Percentiles rank a stretch among this genome's conserved stretches.
These are phyloP conservation scores for Amphiura filiformis DNA, from an alignment of 35 echinoderm and acorn worm genomes.

Conservation along the genomic window DNA sequence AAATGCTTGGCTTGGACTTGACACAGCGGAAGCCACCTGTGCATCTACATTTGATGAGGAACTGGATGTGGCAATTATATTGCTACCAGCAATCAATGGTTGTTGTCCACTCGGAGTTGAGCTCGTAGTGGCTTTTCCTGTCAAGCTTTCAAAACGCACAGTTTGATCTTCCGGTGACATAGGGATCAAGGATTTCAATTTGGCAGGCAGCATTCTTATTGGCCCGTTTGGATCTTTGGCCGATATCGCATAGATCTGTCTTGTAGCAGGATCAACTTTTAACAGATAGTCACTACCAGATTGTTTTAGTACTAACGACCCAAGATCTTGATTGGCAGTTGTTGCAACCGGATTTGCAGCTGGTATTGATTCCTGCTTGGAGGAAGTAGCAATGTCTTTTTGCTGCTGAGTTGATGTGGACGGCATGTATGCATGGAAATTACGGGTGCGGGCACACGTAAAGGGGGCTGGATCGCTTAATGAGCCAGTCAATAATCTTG, in stretches of 20 bases:
- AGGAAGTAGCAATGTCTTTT: neutral
- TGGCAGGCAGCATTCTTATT: neutral
- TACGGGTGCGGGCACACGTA: conserved; percentile 1
- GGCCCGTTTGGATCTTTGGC: neutral
- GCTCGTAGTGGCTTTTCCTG: too few relatives aligned
- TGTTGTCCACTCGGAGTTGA: too few relatives aligned
- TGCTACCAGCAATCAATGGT: too few relatives aligned
- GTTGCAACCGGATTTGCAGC: neutral
- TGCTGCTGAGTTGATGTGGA: neutral
- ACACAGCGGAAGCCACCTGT: neutral
- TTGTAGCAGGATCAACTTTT: neutral
- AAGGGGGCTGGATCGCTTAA: too few relatives aligned
- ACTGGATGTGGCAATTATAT: too few relatives aligned
- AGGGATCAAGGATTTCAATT: neutral
- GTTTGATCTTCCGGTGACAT: neutral
- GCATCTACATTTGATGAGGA: too few relatives aligned
- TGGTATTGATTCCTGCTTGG: neutral
- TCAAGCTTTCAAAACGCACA: too few relatives aligned
- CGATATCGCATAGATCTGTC: neutral
- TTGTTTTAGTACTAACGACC: neutral
- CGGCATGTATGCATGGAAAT: neutral
- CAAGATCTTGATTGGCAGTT: neutral
- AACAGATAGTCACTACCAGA: neutral
- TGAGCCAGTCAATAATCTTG: neutral
- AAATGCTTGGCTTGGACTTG: neutral